phyloP scores from a whole-genome alignment of 2,888 invertebrate genomes.

The Drosophila basisetae region DNA sequence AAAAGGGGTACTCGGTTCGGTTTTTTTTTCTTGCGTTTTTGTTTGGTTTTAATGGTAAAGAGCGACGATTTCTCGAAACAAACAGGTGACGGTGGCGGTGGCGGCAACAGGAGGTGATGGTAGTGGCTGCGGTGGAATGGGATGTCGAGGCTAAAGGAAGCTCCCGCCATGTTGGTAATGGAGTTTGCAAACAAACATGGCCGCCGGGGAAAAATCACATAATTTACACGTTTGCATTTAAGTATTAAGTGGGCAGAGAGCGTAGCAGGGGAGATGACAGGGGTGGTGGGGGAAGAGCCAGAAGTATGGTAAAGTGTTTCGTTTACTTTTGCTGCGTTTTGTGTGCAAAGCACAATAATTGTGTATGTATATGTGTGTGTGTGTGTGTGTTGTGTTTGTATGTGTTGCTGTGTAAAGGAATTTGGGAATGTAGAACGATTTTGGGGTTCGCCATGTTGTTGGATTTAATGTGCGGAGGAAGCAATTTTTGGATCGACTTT shows the following conservation, averaged over 20 bases:
- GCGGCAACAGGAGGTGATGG: background rate
- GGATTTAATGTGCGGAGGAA: constrained; percentile 74
- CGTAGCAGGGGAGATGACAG: background rate
- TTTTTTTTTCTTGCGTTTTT: constrained; percentile 26
- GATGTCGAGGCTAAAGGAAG: constrained; percentile 43
- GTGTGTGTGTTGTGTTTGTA: constrained; percentile 19
- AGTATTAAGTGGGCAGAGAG: constrained; percentile 75
- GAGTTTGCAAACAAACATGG: constrained; percentile 81
- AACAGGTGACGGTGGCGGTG: constrained; percentile 59
- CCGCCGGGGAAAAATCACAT: constrained; percentile 81
- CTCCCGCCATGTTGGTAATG: constrained; percentile 79
- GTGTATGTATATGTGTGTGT: constrained; percentile 27
- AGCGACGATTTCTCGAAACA: constrained; percentile 78
- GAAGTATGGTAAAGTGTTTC: constrained; percentile 67
- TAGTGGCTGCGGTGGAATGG: background rate
- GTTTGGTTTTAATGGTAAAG: constrained; percentile 67
- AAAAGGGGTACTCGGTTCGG: constrained; percentile 67
- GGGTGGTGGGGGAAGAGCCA: background rate
- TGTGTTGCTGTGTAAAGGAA: constrained; percentile 47
- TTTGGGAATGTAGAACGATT: constrained; percentile 63
- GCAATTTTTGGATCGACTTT: constrained; percentile 79
- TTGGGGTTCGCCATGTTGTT: constrained; percentile 55
- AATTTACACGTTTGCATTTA: constrained; percentile 80
- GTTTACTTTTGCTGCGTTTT: constrained; percentile 71
- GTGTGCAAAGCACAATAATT: constrained; percentile 71